Conservation (phyloP, 2,888 invertebrate genomes). For the Priocnemis perturbator region DNA sequence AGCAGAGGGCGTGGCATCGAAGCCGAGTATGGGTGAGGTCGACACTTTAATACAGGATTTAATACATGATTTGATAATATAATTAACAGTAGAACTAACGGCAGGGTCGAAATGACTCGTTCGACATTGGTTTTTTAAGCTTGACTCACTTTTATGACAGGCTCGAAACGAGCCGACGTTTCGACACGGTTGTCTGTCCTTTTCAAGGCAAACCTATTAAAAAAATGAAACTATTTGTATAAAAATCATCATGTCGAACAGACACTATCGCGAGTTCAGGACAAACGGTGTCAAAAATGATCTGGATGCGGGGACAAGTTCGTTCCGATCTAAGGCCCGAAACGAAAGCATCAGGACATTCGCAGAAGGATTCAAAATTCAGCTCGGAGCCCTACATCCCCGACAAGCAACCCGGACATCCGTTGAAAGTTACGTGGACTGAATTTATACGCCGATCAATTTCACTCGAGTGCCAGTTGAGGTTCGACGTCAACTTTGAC, state of each 20-base stretch:
- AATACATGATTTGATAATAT: no score
- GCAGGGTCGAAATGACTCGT: no score
- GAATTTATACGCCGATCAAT: constrained; percentile 83
- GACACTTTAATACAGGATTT: not conserved
- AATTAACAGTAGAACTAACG: no score
- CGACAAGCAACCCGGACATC: constrained; percentile 20
- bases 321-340: constrained; percentile 15
- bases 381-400: not conserved
- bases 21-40: constrained; percentile 31
- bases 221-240: no score
- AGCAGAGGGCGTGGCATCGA: constrained; percentile 24
- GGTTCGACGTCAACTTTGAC: constrained; percentile 83
- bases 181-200: no score
- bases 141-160: no score
- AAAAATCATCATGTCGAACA: no score
- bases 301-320: not conserved
- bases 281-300: constrained; percentile 7
- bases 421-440: constrained; percentile 76
- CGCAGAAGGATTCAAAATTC: constrained; percentile 22
- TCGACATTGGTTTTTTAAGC: no score
- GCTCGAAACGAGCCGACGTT: no score
- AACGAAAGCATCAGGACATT: not conserved
- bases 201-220: no score
- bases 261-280: constrained; percentile 27
- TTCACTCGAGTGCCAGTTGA: constrained; percentile 81